Evolutionary conservation across 2,888 invertebrate genomes (phyloP).

Genomic region (Pyrgus malvae): DNA sequence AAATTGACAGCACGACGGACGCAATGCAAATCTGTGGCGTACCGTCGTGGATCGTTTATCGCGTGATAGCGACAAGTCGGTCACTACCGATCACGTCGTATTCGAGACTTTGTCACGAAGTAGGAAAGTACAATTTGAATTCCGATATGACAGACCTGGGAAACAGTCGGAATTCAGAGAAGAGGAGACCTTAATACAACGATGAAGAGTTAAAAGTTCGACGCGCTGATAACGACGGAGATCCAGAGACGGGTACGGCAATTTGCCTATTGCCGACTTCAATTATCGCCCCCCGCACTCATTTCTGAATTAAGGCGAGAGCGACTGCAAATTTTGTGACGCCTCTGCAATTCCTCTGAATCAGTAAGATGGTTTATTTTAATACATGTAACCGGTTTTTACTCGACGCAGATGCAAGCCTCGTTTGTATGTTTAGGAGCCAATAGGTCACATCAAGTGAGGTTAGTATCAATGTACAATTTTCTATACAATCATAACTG

Average conservation of each 20-base stretch:
- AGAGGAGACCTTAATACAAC: constrained; percentile 44
- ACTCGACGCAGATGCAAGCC: constrained; percentile 37
- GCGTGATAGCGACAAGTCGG: constrained; percentile 51
- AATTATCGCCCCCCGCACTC: constrained; percentile 81
- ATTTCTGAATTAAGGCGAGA: constrained; percentile 79
- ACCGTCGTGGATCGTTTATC: constrained; percentile 56
- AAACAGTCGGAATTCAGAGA: constrained; percentile 36
- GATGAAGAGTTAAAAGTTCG: constrained; percentile 46
- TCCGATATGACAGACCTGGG: constrained; percentile 46
- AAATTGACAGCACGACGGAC: constrained; percentile 63
- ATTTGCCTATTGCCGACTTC: constrained; percentile 79
- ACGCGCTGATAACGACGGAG: constrained; percentile 41
- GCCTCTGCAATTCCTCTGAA: constrained; percentile 60
- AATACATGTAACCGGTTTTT: constrained; percentile 56
- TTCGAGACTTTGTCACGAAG: constrained; percentile 52
- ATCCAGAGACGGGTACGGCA: constrained; percentile 62
- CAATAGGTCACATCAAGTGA: neutral
- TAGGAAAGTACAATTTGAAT: constrained; percentile 60
- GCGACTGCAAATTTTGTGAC: constrained; percentile 70
- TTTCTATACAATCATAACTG: too few species aligned
- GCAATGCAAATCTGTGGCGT: constrained; percentile 70
- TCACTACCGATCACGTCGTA: constrained; percentile 42
- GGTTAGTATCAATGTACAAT: too few species aligned
- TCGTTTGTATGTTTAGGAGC: neutral
- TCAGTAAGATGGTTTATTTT: constrained; percentile 54